phyloP scores from a whole-genome alignment of 2,888 invertebrate genomes.

The Heliconius charithonia region DNA sequence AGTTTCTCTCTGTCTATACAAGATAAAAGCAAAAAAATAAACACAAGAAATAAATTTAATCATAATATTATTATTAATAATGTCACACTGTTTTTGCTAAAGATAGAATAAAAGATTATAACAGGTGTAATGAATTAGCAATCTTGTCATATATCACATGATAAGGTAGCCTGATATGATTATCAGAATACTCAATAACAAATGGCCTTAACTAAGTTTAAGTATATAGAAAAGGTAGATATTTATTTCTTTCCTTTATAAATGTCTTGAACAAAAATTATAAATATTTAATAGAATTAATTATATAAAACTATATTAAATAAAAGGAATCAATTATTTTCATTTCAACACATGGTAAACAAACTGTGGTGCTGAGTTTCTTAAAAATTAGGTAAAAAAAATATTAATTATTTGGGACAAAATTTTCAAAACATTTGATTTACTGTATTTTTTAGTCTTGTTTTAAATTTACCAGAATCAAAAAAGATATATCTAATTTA shows the following conservation, averaged over 20 bases:
- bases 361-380: too few relatives aligned
- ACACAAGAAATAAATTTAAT: neutral
- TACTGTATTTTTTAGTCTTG: neutral
- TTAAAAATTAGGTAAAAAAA: neutral
- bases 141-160: slow-evolving; percentile 20
- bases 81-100: slow-evolving; percentile 12
- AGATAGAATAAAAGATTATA: slow-evolving; percentile 23
- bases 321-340: too few relatives aligned
- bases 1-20: neutral
- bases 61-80: neutral
- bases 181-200: neutral
- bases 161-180: slow-evolving; percentile 2
- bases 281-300: neutral
- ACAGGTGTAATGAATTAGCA: slow-evolving; percentile 14
- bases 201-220: neutral
- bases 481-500: neutral
- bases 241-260: neutral
- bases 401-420: neutral
- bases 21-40: neutral
- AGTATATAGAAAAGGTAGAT: neutral
- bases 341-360: too few relatives aligned
- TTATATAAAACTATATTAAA: too few relatives aligned
- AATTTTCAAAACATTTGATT: neutral
- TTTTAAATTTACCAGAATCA: neutral
- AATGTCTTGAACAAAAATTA: neutral